Base-by-base conservation (phyloP, 2,113 vertebrate species). In the Lynx canadensis region DNA sequence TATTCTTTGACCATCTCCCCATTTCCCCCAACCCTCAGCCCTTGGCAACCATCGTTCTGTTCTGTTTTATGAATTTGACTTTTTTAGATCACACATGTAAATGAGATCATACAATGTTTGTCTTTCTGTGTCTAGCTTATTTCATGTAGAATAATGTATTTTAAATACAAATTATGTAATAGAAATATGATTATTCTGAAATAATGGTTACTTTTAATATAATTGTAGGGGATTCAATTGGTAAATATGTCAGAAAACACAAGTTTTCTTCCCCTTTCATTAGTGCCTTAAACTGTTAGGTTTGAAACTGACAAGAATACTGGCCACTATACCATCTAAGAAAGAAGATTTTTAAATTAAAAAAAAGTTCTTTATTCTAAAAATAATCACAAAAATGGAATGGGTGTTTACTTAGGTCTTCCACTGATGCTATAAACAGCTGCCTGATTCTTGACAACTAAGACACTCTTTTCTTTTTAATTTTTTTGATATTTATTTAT, bases 331-430 rank as follows among this genome's bases (percentile, higher is more conserved):
- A 63, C 4, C 0, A 71, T 55, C 52, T 92, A 76, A 69, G 13
- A 93, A 97, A 98, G 73, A 65, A 94, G 0, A 95, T 92, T 83
- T 96, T 45, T 41, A 97, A 97, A 76, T 57, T 18, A 0, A 27
- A 82, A 83, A 21, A 48, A 80, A 11, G 41, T 50, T 7, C 55
- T 33, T 15, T 29, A 2, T 71, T 21, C 0, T 73, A 73, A 18
- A 73, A 94, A 71, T 41, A 95, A 82, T 94, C 8, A 94, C 25
- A 97, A 31, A 97, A 23, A 25, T 73, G 76, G 91, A 97, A 38
- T 0, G 86, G 3, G 3, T 76, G 4, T 25, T 96, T 91, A 92
- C 31, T 94, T 2, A 92, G 65, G 12, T 80, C 48, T 90, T 76
- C 60, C 52, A 93, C 21, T 95, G n/a, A 83, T 60, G n/a, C 83